Base-by-base conservation (phyloP, 2,888 invertebrate genomes). In the Epirrhoe alternata region DNA sequence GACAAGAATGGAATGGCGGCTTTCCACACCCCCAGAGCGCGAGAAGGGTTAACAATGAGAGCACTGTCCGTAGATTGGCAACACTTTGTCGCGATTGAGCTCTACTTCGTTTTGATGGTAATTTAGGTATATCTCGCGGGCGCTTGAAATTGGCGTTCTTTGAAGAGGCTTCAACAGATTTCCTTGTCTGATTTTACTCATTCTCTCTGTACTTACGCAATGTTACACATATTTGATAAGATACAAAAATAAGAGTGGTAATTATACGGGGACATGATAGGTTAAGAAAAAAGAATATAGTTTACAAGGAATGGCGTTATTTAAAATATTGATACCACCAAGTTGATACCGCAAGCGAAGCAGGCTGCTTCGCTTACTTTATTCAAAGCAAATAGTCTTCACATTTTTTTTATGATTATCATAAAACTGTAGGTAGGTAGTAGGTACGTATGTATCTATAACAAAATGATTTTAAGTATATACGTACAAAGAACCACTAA, bases 21-120 rank as follows among this genome's bases (percentile, higher is more conserved):
- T 89, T 90, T 92, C 82, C 86, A 79, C 84, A 82, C 90, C 82
- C 86, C 73, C 73, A 83, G 83, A 84, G 79, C 80, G 80, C 81
- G 79, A 80, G 83, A 88, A 89, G 87, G 87, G 88, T 87, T 89
- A 86, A 90, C 89, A 89, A 88, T 87, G 84, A 84, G 82, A 86
- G 76, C 80, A 81, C 80, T 84, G 86, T 85, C 87, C 86, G 77
- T 83, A 77, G 77, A 82, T 80, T 80, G 76, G 73, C 69, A 78
- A 74, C 73, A 71, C 77, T 75, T 77, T 76, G 75, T 79, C 73
- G 78, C 77, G 76, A 75, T 63, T 61, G 38, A 64, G 54, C 66
- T 59, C 59, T 64, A 54, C 63, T 68, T 65, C 60, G 63, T 61
- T 67, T 65, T 69, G 64, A 73, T 64, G 65, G 67, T 67, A 56